A percentile compares a stretch with the other conserved stretches of the same genome.
These are phyloP conservation scores for Taenaris catops DNA, from an alignment of 2,888 invertebrate species.

Conservation along the genomic window DNA sequence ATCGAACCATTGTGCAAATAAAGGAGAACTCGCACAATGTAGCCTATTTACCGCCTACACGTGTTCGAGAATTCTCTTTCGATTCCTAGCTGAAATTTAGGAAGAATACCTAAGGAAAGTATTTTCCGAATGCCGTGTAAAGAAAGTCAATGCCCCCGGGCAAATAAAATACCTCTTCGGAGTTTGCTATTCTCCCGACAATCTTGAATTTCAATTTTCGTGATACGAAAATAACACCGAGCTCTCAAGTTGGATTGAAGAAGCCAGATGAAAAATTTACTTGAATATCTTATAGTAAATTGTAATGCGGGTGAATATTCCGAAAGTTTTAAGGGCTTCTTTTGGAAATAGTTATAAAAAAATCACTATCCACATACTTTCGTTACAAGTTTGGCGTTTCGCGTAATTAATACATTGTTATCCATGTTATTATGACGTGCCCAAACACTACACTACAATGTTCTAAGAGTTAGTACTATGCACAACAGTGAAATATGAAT, in stretches of 20 bases:
- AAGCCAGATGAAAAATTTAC: conserved; percentile 8
- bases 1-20: neutral
- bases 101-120: conserved; percentile 8
- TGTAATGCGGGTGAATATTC: no score
- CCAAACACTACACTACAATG: no score
- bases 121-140: conserved; percentile 8
- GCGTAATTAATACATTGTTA: no score
- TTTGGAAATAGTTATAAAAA: no score
- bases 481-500: no score
- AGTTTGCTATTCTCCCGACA: conserved; percentile 17
- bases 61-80: conserved; percentile 7
- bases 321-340: no score
- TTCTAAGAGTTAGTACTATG: no score
- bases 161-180: conserved; percentile 14
- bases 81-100: conserved; percentile 6
- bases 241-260: conserved; percentile 14
- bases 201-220: conserved; percentile 24
- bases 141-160: conserved; percentile 15
- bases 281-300: no score
- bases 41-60: conserved; percentile 6
- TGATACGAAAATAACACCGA: conserved; percentile 14
- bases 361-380: no score
- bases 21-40: conserved; percentile 4
- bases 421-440: no score
- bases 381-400: no score